A percentile compares a stretch with the other conserved stretches of the same genome.
Conservation (phyloP, 2,797 vertebrate genomes). For the Syndactyla subalaris region DNA sequence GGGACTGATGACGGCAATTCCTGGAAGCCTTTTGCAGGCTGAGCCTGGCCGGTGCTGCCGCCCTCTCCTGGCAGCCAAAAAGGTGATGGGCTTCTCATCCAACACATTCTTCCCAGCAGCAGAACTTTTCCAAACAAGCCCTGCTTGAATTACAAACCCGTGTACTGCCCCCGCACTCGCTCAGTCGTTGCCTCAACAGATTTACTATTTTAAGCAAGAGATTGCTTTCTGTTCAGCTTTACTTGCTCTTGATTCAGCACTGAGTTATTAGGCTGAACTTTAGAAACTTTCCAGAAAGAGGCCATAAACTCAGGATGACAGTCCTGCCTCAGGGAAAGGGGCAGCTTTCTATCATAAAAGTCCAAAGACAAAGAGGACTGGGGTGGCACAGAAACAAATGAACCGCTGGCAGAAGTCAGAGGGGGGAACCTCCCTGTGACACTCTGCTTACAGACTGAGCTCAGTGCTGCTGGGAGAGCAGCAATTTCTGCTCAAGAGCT, state of each 20-base stretch:
- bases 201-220: constrained; percentile 26
- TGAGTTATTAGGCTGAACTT: neutral
- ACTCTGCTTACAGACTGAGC: fast-evolving
- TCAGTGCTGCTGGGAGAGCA: neutral
- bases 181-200: neutral
- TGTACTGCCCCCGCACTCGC: neutral
- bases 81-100: neutral
- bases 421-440: neutral
- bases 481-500: neutral
- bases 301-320: neutral
- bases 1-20: neutral
- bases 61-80: constrained; percentile 46
- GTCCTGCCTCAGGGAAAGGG: neutral
- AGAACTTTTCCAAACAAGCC: neutral
- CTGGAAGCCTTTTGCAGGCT: constrained; percentile 9
- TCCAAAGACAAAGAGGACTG: neutral
- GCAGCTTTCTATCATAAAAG: neutral
- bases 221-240: neutral
- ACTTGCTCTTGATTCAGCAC: neutral
- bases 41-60: neutral
- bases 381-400: neutral
- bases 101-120: constrained; percentile 14
- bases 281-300: neutral
- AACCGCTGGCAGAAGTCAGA: neutral
- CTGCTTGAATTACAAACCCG: neutral